Conservation (phyloP, 2,113 vertebrate genomes). For the Xyrauchen texanus region DNA sequence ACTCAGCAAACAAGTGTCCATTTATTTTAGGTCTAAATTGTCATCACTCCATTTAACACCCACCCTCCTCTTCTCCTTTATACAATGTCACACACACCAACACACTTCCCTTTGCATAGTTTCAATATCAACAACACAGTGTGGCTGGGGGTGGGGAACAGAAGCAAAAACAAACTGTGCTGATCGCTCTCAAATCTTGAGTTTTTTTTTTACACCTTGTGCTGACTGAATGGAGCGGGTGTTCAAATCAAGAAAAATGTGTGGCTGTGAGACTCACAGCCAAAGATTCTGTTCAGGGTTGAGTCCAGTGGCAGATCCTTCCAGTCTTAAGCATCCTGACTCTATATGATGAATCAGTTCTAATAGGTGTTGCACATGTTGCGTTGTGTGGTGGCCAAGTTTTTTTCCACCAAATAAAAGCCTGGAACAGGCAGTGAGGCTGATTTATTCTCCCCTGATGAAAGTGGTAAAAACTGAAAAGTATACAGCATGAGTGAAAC, state of each 20-base stretch:
- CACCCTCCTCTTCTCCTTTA: neutral
- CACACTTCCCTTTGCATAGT: constrained; percentile 18
- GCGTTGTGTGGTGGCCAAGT: neutral
- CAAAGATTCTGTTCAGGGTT: constrained; percentile 7
- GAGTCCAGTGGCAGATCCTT: neutral
- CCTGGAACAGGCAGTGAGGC: neutral
- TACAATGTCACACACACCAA: neutral
- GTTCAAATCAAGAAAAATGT: neutral
- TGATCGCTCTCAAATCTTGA: neutral
- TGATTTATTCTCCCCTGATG: neutral
- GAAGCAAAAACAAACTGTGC: neutral
- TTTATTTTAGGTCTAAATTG: constrained; percentile 43
- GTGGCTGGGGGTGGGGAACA: neutral
- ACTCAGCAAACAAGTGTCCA: constrained; percentile 29
- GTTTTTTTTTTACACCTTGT: neutral
- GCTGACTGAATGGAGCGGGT: neutral
- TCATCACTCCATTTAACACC: constrained; percentile 32
- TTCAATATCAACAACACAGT: constrained; percentile 22
- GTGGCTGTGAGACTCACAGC: neutral
- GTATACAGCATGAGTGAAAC: too few species aligned
- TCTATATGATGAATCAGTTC: neutral
- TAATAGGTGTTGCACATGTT: neutral
- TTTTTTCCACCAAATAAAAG: neutral
- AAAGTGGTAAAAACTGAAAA: neutral
- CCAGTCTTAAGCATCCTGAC: neutral